Evolutionary conservation across 2,113 vertebrate genomes (phyloP).

Genomic region (Xenopus laevis): DNA sequence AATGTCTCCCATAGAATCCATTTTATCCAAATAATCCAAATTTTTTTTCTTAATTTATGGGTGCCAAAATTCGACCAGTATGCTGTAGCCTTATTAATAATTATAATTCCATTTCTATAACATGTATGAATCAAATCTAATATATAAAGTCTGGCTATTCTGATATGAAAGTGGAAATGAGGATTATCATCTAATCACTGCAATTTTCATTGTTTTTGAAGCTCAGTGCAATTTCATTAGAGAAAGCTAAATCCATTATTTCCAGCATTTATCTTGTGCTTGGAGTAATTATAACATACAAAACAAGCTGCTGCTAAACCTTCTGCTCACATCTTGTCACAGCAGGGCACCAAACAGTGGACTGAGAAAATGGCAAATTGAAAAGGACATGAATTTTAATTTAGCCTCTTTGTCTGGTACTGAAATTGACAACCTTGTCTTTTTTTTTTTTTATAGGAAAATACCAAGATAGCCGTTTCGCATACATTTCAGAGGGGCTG

Average conservation of each 20-base stretch:
- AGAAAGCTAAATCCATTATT: neutral
- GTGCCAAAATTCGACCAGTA: too few relatives aligned
- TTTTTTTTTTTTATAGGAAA: neutral
- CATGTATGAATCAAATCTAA: too few relatives aligned
- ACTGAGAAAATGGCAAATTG: neutral
- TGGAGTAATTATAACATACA: conserved; percentile 9
- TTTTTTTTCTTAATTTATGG: too few relatives aligned
- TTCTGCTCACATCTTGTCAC: conserved; percentile 5
- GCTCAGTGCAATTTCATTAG: neutral
- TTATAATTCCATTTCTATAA: too few relatives aligned
- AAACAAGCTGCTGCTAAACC: neutral
- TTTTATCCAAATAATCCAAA: too few relatives aligned
- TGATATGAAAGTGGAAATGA: neutral
- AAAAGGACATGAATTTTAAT: conserved; percentile 19
- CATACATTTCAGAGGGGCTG: neutral
- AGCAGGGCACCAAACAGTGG: neutral
- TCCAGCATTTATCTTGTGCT: neutral
- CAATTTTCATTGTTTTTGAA: neutral
- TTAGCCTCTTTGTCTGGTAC: neutral
- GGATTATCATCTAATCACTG: neutral
- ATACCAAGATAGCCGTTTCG: neutral
- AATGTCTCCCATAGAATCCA: too few relatives aligned
- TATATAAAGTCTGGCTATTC: neutral
- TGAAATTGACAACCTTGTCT: neutral
- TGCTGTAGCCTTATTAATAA: too few relatives aligned